A percentile compares a stretch with the other conserved stretches of the same genome.
Evolutionary conservation across 2,888 invertebrate species (phyloP).

Genomic region (Teinopalpus imperialis): DNA sequence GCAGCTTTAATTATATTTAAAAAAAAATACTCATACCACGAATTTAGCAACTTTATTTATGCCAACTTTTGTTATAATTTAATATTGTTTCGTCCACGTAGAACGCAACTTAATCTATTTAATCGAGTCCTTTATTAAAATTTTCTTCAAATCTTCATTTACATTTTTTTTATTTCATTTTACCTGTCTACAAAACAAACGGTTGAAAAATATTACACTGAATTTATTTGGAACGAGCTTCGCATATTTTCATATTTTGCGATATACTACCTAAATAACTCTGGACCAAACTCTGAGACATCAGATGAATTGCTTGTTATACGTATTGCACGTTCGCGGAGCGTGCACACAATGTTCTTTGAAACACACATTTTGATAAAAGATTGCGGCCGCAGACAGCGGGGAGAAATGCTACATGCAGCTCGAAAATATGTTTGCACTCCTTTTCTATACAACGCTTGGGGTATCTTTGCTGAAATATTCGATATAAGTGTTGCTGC

Average conservation of each 20-base stretch:
- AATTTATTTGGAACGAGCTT: constrained; percentile 9
- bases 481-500: constrained; percentile 37
- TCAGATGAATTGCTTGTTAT: constrained; percentile 34
- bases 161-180: too few relatives aligned
- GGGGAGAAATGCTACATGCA: constrained; percentile 37
- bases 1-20: too few relatives aligned
- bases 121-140: too few relatives aligned
- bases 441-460: constrained; percentile 31
- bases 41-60: too few relatives aligned
- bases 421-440: constrained; percentile 64
- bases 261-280: constrained; percentile 21
- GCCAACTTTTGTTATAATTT: too few relatives aligned
- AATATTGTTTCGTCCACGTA: too few relatives aligned
- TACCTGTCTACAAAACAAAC: not conserved
- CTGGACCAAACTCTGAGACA: constrained; percentile 18
- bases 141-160: too few relatives aligned
- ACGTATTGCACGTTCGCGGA: constrained; percentile 31
- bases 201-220: not conserved
- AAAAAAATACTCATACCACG: too few relatives aligned
- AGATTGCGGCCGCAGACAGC: constrained; percentile 35
- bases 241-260: constrained; percentile 22
- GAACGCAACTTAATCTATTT: too few relatives aligned
- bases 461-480: constrained; percentile 50
- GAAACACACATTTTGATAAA: constrained; percentile 38
- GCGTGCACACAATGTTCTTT: constrained; percentile 35